Evolutionary conservation across 2,113 vertebrate genomes (phyloP).

Genomic region (Poecilia latipinna): DNA sequence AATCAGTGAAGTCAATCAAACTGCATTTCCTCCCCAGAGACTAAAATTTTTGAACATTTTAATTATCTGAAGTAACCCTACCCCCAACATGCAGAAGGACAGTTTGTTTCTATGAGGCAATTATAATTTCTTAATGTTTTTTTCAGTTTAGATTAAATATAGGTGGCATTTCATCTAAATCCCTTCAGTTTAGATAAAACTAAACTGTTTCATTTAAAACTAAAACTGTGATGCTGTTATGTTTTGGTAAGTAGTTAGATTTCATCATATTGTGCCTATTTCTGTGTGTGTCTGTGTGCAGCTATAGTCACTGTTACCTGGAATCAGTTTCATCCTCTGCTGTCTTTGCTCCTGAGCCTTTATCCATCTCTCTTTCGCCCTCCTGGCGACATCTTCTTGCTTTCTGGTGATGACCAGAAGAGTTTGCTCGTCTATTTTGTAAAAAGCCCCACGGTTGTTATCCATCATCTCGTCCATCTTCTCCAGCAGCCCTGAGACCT

Average conservation of each 20-base stretch:
- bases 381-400: conserved; percentile 19
- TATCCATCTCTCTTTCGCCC: conserved; percentile 21
- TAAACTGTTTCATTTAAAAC: too few species aligned
- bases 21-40: too few species aligned
- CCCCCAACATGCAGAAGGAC: too few species aligned
- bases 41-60: too few species aligned
- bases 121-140: background rate
- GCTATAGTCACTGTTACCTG: conserved; percentile 24
- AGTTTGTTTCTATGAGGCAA: background rate
- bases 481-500: conserved; percentile 50
- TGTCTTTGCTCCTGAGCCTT: conserved; percentile 8
- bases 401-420: conserved; percentile 25
- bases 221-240: too few species aligned
- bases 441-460: conserved; percentile 19
- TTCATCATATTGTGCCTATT: background rate
- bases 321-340: conserved; percentile 4
- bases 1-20: too few species aligned
- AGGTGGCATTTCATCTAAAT: background rate
- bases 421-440: conserved; percentile 19
- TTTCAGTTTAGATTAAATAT: background rate
- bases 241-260: background rate
- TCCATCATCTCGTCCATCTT: conserved; percentile 52
- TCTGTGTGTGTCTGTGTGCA: background rate
- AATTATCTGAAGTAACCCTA: too few species aligned
- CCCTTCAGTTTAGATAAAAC: too few species aligned